Evolutionary conservation across 2,888 invertebrate species (phyloP), one percentile per base, ranked within the genome.

Genomic region (Nebria salina): DNA sequence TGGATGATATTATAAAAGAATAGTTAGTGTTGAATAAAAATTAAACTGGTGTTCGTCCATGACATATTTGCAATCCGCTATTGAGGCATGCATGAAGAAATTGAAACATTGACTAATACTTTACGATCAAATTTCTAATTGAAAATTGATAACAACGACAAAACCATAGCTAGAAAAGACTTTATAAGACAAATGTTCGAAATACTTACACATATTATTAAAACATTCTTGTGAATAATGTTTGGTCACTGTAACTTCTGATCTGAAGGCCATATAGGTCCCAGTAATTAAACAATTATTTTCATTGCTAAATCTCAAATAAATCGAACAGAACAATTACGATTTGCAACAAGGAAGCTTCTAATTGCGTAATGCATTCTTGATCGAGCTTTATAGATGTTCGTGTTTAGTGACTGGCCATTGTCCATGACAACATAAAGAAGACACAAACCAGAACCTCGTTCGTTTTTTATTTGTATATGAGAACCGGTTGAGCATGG

Each of bases 21-120:
- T 34, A 34, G 34, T 34, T 3, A 54, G 54, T 54, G 13, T 54
- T 34, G 34, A 34, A 54, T 54, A 54, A 54, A 54, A 54, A 54
- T 54, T 54, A 54, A 54, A 54, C 13, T 54, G 54, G 11, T 54
- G 13, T 54, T 54, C 54, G 73, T 73, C 73, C 73, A 25, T 73
- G 73, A 73, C 73, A 73, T 73, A 73, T 73, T 73, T 73, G 34
- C 73, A 41, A 20, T 73, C 43, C 11, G 54, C 54, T 54, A 7
- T 54, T 54, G 54, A 54, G 8, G 54, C 54, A 54, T 54, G 54
- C 54, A 54, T 54, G 54, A 54, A 54, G 54, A 54, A 54, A 54
- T 54, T 34, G 34, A 54, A 11, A 54, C 54, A 54, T 54, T 54
- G 8, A 11, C 11, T 8, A 54, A 54, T 54, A 54, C 54, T 11